phyloP scores from a whole-genome alignment of 2,888 invertebrate genomes.

The Hylaea fasciaria region DNA sequence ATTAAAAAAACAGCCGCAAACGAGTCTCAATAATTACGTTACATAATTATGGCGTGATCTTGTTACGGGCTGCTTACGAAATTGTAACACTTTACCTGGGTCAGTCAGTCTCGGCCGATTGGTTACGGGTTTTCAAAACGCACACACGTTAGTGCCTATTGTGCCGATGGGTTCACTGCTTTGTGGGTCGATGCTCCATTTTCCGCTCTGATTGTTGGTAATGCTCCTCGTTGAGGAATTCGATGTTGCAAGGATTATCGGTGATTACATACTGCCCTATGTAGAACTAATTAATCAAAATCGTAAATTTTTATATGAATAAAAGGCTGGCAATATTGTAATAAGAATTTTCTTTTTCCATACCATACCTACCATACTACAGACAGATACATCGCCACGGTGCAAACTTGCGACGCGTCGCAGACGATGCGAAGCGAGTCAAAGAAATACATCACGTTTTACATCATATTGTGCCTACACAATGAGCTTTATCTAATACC shows the following conservation, averaged over 20 bases:
- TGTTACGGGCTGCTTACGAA: constrained; percentile 31
- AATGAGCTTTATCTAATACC: no score
- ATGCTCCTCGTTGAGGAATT: constrained; percentile 11
- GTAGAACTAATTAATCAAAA: not conserved
- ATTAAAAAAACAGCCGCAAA: constrained; percentile 32
- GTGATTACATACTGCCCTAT: not conserved
- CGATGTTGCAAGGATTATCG: constrained; percentile 25
- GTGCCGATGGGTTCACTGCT: constrained; percentile 1
- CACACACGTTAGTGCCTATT: constrained; percentile 40
- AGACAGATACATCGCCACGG: no score
- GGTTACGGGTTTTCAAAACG: constrained; percentile 53
- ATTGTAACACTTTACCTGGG: constrained; percentile 31
- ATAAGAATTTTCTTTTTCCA: no score
- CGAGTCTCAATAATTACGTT: constrained; percentile 34
- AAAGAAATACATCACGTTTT: no score
- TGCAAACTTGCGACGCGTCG: no score
- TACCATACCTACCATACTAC: no score
- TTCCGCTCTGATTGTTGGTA: constrained; percentile 41
- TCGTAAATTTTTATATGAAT: not conserved
- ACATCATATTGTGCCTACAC: no score
- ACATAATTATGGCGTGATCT: constrained; percentile 37
- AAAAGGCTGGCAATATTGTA: no score
- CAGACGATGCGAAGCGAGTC: no score
- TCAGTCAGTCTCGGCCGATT: constrained; percentile 53
- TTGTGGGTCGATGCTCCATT: constrained; percentile 18